These are phyloP conservation scores for Pelagia noctiluca DNA, from an alignment of 30 jellyfish, hydroid and myxozoan genomes.

Conservation along the genomic window DNA sequence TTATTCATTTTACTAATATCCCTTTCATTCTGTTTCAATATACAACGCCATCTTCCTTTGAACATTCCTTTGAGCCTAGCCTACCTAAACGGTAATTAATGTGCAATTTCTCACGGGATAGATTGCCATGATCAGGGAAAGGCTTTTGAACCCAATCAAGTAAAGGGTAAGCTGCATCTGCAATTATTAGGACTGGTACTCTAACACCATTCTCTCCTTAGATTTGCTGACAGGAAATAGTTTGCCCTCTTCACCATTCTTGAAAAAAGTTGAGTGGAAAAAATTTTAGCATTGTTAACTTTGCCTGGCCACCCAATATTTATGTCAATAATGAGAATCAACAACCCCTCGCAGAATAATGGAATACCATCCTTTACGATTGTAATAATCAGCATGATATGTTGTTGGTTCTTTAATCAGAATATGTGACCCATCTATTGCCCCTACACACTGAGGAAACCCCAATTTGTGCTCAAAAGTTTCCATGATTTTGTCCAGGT, in stretches of 20 bases:
- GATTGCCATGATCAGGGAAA: conserved; percentile 32
- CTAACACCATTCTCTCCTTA: conserved; percentile 23
- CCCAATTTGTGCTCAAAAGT: conserved; percentile 17
- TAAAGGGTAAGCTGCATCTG: conserved; percentile 52
- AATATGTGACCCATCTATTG: conserved; percentile 36
- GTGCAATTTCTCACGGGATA: background rate
- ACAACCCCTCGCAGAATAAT: too few relatives aligned
- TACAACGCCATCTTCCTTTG: too few relatives aligned
- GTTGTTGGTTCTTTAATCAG: conserved; percentile 34
- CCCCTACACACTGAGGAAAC: conserved; percentile 38
- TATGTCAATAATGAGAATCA: too few relatives aligned
- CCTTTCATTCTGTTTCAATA: too few relatives aligned
- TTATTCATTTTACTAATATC: too few relatives aligned
- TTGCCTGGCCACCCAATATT: too few relatives aligned
- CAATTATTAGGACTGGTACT: conserved; percentile 16
- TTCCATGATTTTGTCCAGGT: conserved; percentile 1
- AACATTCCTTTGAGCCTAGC: too few relatives aligned
- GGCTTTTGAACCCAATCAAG: conserved; percentile 15
- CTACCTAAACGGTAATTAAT: too few relatives aligned
- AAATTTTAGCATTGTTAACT: too few relatives aligned
- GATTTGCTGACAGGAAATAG: conserved; percentile 36
- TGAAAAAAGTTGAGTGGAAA: too few relatives aligned
- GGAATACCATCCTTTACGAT: conserved; percentile 33
- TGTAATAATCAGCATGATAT: conserved; percentile 42
- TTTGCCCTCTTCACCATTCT: too few relatives aligned